Evolutionary conservation across 1,140 invertebrate species (phyloP), one percentile per base, ranked within the genome.

Genomic region (Drosophila pallidifrons): DNA sequence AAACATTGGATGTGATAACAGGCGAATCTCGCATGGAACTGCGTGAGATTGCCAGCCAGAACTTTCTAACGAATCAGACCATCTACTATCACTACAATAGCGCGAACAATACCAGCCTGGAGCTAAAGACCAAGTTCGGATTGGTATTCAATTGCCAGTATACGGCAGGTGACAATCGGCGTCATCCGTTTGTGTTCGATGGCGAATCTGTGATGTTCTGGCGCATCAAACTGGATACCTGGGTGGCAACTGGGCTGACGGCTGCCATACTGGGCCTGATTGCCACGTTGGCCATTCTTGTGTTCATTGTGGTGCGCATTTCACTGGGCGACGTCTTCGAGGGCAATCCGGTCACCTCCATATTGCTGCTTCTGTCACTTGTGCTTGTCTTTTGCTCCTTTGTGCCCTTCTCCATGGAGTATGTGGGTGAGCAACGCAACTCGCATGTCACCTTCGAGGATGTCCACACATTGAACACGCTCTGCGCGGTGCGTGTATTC

Each of bases 371-470:
- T n/a, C 72, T 94, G 10, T 90, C 93, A 2, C 85, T 94, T 0
- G 92, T 94, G 5, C 65, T 94, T 5, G 92, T 94, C 35, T 95
- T 94, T 78, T 91, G 91, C 47, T 93, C 94, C 8, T 93, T 94
- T 20, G 69, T 95, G 11, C 94, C 94, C 6, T 95, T 95, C 77
- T 93, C 94, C 16, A 92, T 95, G 43, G 93, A 93, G 65, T 92
- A 92, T 28, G 87, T 88, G 13, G 82, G 91, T 0, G 91, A 91
- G 32, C 91, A 91, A 67, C 79, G 76, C 2, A 92, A 92, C 45
- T 92, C 91, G 0, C 90, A 92, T 25, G 79, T 92, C 3, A 92
- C 90, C 15, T 90, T 90, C 43, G 91, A 92, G 58, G 91, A 92
- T 79, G 90, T 86, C 4, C 65, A 81, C 15, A 92, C 78, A 0